Percentiles rank a stretch among this genome's conserved stretches.
phyloP scores from a whole-genome alignment of 2,113 vertebrate species.

The Chionodraco myersi region DNA sequence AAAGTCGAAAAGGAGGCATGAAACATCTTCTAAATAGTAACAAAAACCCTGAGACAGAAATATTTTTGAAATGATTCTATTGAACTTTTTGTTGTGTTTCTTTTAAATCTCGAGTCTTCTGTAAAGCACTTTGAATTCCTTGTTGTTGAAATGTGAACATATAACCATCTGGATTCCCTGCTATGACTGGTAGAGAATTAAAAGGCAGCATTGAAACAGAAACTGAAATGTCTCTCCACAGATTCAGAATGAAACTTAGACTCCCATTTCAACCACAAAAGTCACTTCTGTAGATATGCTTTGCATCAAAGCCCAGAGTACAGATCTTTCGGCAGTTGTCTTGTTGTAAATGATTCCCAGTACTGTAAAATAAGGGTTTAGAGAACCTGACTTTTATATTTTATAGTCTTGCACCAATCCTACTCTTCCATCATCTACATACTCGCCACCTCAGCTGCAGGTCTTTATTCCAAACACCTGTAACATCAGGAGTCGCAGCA shows the following conservation, averaged over 20 bases:
- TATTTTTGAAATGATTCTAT: too few species aligned
- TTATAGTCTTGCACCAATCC: slow-evolving; percentile 40
- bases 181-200: not conserved
- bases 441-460: slow-evolving; percentile 17
- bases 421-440: not conserved
- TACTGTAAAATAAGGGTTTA: slow-evolving; percentile 46
- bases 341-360: slow-evolving; percentile 42
- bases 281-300: slow-evolving; percentile 54
- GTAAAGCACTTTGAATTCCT: not conserved
- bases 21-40: too few species aligned
- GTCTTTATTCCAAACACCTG: slow-evolving; percentile 51
- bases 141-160: not conserved
- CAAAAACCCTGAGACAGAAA: too few species aligned
- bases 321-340: slow-evolving; percentile 44
- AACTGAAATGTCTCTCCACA: slow-evolving; percentile 7
- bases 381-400: slow-evolving; percentile 65
- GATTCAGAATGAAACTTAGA: slow-evolving; percentile 35
- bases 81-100: too few species aligned
- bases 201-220: slow-evolving; percentile 8
- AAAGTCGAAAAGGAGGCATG: too few species aligned
- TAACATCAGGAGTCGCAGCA: slow-evolving; percentile 18
- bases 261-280: slow-evolving; percentile 34
- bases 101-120: not conserved
- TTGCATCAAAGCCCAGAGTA: slow-evolving; percentile 34
- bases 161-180: not conserved